Conservation (phyloP, 1,140 invertebrate genomes). For the Tetramorium parvispinum region DNA sequence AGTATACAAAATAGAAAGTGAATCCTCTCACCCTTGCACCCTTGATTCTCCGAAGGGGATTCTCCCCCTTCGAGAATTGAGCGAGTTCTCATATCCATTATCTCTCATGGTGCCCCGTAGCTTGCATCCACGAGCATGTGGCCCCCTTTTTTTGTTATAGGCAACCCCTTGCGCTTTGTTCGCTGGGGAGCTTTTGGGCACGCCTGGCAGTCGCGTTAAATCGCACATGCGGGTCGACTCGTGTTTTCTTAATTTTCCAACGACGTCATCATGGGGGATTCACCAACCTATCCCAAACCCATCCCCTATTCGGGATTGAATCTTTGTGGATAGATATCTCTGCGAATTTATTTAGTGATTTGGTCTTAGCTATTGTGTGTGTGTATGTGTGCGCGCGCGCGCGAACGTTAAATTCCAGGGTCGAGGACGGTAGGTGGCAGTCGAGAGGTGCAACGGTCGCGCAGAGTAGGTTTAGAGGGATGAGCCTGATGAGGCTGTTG, state of each 20-base stretch:
- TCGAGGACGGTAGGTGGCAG: slow-evolving; percentile 67
- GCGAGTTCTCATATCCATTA: slow-evolving; percentile 78
- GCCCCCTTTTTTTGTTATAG: slow-evolving; percentile 58
- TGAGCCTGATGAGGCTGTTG: slow-evolving; percentile 82
- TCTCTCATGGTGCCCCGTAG: slow-evolving; percentile 67
- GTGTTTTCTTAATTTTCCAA: slow-evolving; percentile 75
- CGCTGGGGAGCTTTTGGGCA: background rate
- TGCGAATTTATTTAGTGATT: slow-evolving; percentile 31
- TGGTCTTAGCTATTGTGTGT: background rate
- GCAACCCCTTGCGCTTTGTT: slow-evolving; percentile 45
- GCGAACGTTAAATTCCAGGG: slow-evolving; percentile 65
- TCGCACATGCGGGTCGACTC: slow-evolving; percentile 65
- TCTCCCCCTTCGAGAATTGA: slow-evolving; percentile 67
- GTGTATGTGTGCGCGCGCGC: background rate
- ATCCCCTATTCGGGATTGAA: background rate
- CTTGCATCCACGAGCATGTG: slow-evolving; percentile 71
- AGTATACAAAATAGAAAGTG: slow-evolving; percentile 79
- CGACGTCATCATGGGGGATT: slow-evolving; percentile 59
- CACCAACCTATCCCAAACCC: slow-evolving; percentile 42
- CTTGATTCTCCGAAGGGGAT: slow-evolving; percentile 64
- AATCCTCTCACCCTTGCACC: slow-evolving; percentile 68
- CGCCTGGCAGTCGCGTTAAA: slow-evolving; percentile 71
- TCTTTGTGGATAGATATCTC: background rate
- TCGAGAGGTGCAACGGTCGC: slow-evolving; percentile 68
- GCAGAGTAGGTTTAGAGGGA: slow-evolving; percentile 67